These are phyloP conservation scores for Morone saxatilis DNA, from an alignment of 2,113 vertebrate species.

Conservation along the genomic window DNA sequence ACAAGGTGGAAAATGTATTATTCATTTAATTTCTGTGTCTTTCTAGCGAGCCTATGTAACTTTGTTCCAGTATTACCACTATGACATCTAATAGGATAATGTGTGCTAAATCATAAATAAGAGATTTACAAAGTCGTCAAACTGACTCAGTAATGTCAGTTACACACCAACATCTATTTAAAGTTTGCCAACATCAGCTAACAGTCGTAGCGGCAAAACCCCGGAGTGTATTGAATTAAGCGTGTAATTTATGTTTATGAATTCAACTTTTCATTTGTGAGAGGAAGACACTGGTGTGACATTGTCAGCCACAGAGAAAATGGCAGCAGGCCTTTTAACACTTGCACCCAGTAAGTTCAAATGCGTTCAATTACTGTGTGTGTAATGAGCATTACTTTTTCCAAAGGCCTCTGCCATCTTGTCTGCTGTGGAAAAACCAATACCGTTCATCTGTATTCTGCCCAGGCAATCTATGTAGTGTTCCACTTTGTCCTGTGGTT, in stretches of 20 bases:
- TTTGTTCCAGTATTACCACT: too few species aligned
- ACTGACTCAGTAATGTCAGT: too few species aligned
- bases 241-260: neutral
- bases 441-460: conserved; percentile 53
- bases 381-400: conserved; percentile 62
- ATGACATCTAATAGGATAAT: too few species aligned
- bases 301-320: neutral
- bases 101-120: too few species aligned
- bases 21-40: too few species aligned
- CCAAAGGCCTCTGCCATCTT: conserved; percentile 60
- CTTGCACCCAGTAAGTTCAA: conserved; percentile 24
- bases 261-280: neutral
- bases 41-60: too few species aligned
- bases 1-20: too few species aligned
- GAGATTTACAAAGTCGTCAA: too few species aligned
- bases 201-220: too few species aligned
- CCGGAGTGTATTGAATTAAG: too few species aligned
- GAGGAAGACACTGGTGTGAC: neutral
- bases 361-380: conserved; percentile 52
- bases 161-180: too few species aligned
- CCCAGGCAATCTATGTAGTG: conserved; percentile 59
- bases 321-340: neutral
- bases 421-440: conserved; percentile 74
- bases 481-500: conserved; percentile 57
- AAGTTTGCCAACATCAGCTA: too few species aligned